Percentiles rank a stretch among this genome's conserved stretches.
Conservation (phyloP, 2,888 invertebrate species). For the Drosophila borborema region DNA sequence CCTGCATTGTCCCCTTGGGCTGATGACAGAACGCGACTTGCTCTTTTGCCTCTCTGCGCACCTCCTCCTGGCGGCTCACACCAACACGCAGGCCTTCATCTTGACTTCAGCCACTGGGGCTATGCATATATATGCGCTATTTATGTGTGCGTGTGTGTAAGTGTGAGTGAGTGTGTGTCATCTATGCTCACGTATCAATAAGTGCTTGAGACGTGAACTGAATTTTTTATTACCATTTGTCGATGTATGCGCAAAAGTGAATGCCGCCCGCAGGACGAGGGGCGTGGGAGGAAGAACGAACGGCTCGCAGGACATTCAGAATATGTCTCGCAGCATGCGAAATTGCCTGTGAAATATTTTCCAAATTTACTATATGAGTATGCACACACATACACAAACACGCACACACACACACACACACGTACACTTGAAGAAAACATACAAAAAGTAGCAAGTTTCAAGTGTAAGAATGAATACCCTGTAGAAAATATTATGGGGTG, state of each 20-base stretch:
- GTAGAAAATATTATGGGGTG: not conserved
- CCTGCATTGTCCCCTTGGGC: constrained; percentile 62
- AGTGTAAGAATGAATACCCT: constrained; percentile 2
- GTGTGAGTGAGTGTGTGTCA: constrained; percentile 59
- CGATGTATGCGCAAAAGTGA: constrained; percentile 70
- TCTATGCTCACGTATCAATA: constrained; percentile 80
- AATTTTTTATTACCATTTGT: constrained; percentile 73
- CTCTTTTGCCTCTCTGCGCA: constrained; percentile 15
- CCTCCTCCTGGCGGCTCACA: constrained; percentile 17
- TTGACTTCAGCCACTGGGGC: constrained; percentile 26
- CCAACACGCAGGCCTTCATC: constrained; percentile 43
- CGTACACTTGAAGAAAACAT: constrained; percentile 13
- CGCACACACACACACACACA: not conserved
- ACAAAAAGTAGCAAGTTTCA: not conserved
- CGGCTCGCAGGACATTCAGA: constrained; percentile 42
- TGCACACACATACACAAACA: constrained; percentile 7
- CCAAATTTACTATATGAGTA: constrained; percentile 43
- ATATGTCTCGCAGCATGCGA: constrained; percentile 62
- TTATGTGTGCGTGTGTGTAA: constrained; percentile 47
- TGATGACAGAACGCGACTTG: constrained; percentile 57
- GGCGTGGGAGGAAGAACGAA: not conserved
- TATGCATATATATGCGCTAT: constrained; percentile 73
- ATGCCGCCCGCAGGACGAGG: constrained; percentile 32
- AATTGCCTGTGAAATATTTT: constrained; percentile 78
- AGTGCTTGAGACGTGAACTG: constrained; percentile 78